Percentiles rank a stretch among this genome's conserved stretches.
Conservation (phyloP, 2,888 invertebrate genomes). For the Aelia acuminata region DNA sequence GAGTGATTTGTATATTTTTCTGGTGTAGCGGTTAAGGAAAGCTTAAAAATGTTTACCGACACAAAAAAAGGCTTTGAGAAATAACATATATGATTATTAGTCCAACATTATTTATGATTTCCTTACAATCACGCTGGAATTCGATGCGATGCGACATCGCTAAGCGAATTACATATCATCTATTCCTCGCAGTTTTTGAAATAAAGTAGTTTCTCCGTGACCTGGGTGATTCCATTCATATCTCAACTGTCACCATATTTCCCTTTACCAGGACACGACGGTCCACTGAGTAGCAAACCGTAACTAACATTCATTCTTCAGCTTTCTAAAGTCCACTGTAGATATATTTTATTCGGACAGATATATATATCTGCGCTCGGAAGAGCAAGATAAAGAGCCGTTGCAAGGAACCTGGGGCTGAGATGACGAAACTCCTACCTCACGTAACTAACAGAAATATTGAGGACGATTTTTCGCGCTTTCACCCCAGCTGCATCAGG, state of each 20-base stretch:
- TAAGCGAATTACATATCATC: too few species aligned
- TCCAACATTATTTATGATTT: too few species aligned
- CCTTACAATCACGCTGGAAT: too few species aligned
- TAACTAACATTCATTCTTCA: not conserved
- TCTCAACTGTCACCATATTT: not conserved
- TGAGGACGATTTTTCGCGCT: constrained; percentile 50
- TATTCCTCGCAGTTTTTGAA: too few species aligned
- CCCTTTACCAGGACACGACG: not conserved
- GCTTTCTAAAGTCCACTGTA: not conserved
- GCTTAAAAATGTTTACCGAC: too few species aligned
- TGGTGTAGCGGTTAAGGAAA: too few species aligned
- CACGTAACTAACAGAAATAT: constrained; percentile 53
- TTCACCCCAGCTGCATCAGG: constrained; percentile 11
- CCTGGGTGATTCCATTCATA: not conserved
- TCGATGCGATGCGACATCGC: too few species aligned
- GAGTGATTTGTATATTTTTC: too few species aligned
- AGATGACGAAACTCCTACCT: constrained; percentile 33
- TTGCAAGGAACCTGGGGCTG: not conserved
- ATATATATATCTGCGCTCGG: not conserved
- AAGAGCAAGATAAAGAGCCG: constrained; percentile 4
- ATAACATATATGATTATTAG: too few species aligned
- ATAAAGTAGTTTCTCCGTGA: too few species aligned
- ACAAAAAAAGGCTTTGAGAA: too few species aligned
- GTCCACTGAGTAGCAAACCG: not conserved
- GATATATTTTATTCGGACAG: not conserved